Conservation (phyloP, 2,888 invertebrate species). For the Stenichneumon culpator region DNA sequence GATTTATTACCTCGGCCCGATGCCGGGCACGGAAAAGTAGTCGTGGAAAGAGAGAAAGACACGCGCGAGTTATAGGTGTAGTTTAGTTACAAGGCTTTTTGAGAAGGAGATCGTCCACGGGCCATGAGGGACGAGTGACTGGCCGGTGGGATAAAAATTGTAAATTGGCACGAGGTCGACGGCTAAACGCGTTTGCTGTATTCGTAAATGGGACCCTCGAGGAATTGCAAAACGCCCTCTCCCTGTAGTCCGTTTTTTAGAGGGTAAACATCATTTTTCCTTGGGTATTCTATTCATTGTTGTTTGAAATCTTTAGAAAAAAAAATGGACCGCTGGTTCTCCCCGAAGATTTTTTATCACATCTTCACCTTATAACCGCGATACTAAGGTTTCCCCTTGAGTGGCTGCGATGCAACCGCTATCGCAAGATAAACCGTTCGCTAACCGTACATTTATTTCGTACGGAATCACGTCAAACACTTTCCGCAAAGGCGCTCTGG, state of each 20-base stretch:
- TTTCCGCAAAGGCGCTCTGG: too few relatives aligned
- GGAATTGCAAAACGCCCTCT: not conserved
- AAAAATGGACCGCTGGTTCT: too few relatives aligned
- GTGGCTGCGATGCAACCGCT: too few relatives aligned
- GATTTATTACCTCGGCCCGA: conserved; percentile 67
- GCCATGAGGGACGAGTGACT: conserved; percentile 20
- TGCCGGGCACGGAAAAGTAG: conserved; percentile 49
- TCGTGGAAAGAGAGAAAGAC: conserved; percentile 53
- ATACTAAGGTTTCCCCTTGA: too few relatives aligned
- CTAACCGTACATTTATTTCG: too few relatives aligned
- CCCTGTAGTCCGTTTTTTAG: not conserved
- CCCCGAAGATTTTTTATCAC: too few relatives aligned
- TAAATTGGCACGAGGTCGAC: conserved; percentile 61
- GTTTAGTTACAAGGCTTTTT: not conserved
- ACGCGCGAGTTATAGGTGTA: conserved; percentile 1
- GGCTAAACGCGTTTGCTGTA: conserved; percentile 17
- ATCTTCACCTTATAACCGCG: too few relatives aligned
- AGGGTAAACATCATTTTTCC: too few relatives aligned
- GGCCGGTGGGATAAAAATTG: conserved; percentile 52
- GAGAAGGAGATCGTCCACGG: conserved; percentile 41
- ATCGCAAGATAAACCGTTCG: too few relatives aligned
- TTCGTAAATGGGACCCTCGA: not conserved
- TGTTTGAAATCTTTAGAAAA: too few relatives aligned
- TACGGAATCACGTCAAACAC: too few relatives aligned
- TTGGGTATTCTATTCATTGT: too few relatives aligned